Evolutionary conservation across 1,140 invertebrate species (phyloP), one percentile per base, ranked within the genome.

Genomic region (Hylaeus anthracinus): DNA sequence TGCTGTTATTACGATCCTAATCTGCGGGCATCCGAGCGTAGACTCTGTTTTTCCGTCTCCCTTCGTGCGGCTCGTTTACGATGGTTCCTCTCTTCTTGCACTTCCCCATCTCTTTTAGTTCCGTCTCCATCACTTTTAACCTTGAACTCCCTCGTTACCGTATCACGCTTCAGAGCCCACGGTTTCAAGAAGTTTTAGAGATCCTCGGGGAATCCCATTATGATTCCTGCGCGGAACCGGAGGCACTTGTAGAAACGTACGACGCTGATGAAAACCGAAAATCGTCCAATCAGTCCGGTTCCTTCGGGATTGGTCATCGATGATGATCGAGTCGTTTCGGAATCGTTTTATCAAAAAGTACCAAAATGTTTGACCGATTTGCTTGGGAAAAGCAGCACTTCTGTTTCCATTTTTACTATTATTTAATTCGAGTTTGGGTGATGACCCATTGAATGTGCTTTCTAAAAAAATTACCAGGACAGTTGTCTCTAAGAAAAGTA

Each of bases 61-160:
- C 15, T 45, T 56, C 15, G 39, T 79, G 41, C 61, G 65, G 45
- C 15, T 72, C 77, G 70, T 69, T 67, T 70, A 63, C 55, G 26
- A 45, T 26, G 37, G 8, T 37, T 61, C 37, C 37, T 80, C 14
- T 56, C 51, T 66, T 72, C 76, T 70, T 41, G 48, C 51, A 51
- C 60, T 37, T 75, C 60, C 67, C 37, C 41, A 1, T 63, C 74
- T 69, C 65, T 75, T 75, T 75, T 39, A 41, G 61, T 79, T 79
- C 79, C 78, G 69, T 86, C 85, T 83, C 75, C 86, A 70, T 80
- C 77, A 77, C 82, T 82, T 73, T 87, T 87, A 86, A 87, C 87
- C 84, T 82, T 86, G 82, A 88, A 88, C 82, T 86, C 80, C 77
- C 85, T 86, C 86, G 86, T 86, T 86, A 88, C 84, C 84, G 85